These are phyloP conservation scores for Drosophila putrida DNA, from an alignment of 2,888 invertebrate genomes.

Conservation along the genomic window DNA sequence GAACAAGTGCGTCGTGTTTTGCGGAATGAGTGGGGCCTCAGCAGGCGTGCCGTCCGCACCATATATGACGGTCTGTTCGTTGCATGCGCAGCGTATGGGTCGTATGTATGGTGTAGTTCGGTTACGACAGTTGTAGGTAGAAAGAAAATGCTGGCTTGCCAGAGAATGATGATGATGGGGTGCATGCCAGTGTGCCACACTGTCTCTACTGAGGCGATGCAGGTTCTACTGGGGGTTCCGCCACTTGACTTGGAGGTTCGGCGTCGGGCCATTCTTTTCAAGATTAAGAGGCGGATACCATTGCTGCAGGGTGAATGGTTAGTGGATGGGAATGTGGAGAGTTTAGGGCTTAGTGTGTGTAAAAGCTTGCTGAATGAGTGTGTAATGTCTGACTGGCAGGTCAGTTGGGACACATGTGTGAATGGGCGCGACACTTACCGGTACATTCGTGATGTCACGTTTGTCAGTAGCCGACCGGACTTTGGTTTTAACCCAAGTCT, in stretches of 20 bases:
- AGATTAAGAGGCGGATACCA: conserved; percentile 12
- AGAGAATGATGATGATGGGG: conserved; percentile 8
- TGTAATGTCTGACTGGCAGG: conserved; percentile 16
- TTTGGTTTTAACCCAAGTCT: too few species aligned
- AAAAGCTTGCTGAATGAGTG: conserved; percentile 5
- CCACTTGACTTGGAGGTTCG: conserved; percentile 17
- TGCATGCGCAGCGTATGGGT: conserved; percentile 29
- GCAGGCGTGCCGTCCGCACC: conserved; percentile 3
- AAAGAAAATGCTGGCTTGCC: conserved; percentile 16
- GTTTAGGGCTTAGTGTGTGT: conserved; percentile 7
- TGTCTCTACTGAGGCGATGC: conserved; percentile 30
- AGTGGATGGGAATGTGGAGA: conserved; percentile 16
- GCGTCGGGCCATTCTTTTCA: conserved; percentile 4
- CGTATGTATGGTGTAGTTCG: conserved; percentile 19
- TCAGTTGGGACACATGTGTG: neutral
- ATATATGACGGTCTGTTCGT: conserved; percentile 19
- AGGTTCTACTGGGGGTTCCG: conserved; percentile 6
- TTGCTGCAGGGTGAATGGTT: conserved; percentile 21
- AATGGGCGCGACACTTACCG: too few species aligned
- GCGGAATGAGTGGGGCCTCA: conserved; percentile 23
- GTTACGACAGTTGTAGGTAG: conserved; percentile 7
- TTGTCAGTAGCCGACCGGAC: too few species aligned
- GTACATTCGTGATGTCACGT: too few species aligned
- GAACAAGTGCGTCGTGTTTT: conserved; percentile 23
- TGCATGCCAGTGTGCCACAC: conserved; percentile 24